Conservation (phyloP, 2,888 invertebrate species). For the Geophilus truncorum region DNA sequence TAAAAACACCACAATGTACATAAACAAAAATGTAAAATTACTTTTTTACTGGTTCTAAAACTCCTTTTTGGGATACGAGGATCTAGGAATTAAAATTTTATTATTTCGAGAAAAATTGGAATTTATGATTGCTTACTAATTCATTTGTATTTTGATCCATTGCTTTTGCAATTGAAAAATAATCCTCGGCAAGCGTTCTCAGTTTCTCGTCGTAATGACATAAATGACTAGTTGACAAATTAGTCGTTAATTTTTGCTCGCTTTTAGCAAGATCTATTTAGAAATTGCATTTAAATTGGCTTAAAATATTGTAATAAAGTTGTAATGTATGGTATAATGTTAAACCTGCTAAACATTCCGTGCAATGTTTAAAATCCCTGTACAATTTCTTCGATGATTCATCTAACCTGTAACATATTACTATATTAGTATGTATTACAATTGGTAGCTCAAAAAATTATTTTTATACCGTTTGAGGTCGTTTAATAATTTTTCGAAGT, state of each 20-base stretch:
- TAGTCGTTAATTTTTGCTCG: slow-evolving; percentile 50
- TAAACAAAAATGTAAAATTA: slow-evolving; percentile 39
- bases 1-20: too few relatives aligned
- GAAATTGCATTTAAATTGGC: not conserved
- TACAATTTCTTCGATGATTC: slow-evolving; percentile 44
- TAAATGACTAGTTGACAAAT: slow-evolving; percentile 49
- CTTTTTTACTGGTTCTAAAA: slow-evolving; percentile 51
- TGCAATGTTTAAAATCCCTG: slow-evolving; percentile 50
- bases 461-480: not conserved
- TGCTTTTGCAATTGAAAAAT: slow-evolving; percentile 51
- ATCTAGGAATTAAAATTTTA: slow-evolving; percentile 30
- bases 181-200: slow-evolving; percentile 50
- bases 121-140: slow-evolving; percentile 36
- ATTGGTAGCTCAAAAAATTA: too few relatives aligned
- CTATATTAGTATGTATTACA: too few relatives aligned
- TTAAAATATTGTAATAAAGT: too few relatives aligned
- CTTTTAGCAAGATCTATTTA: slow-evolving; percentile 32
- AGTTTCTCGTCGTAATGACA: slow-evolving; percentile 50
- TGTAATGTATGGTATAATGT: too few relatives aligned
- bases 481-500: not conserved
- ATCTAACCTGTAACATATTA: slow-evolving; percentile 30
- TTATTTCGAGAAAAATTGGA: not conserved
- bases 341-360: slow-evolving; percentile 45
- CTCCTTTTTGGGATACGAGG: slow-evolving; percentile 46
- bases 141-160: slow-evolving; percentile 42